Conservation (phyloP, 2,113 vertebrate species). For the Columba janthina region DNA sequence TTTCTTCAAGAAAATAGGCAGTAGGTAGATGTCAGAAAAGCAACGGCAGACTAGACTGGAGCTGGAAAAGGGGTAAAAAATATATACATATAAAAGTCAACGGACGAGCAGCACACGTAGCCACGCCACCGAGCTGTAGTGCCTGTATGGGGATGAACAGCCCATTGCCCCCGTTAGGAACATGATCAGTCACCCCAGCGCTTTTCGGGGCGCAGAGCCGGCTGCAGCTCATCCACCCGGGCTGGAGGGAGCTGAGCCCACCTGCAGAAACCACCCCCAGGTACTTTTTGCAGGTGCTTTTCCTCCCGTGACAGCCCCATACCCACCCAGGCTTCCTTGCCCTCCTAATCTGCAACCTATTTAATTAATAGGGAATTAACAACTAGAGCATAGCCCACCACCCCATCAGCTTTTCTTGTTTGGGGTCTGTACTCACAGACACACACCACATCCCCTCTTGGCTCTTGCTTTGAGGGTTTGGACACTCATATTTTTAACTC, state of each 20-base stretch:
- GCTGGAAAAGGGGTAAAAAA: neutral
- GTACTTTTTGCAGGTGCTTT: neutral
- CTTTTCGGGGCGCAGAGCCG: fast-evolving
- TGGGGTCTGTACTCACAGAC: neutral
- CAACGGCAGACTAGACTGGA: neutral
- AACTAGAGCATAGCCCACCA: fast-evolving
- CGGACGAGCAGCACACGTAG: fast-evolving
- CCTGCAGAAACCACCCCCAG: fast-evolving
- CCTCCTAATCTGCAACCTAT: neutral
- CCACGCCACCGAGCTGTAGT: fast-evolving
- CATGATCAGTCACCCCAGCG: neutral
- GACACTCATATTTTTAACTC: neutral
- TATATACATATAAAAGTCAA: neutral
- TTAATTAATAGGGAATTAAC: neutral
- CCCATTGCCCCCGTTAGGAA: neutral
- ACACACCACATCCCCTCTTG: fast-evolving
- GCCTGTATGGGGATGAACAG: neutral
- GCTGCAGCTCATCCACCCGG: fast-evolving
- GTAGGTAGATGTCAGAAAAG: neutral
- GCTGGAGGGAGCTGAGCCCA: fast-evolving
- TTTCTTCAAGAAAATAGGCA: neutral
- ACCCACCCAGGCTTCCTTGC: neutral
- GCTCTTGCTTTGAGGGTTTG: neutral
- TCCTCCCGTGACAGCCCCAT: neutral
- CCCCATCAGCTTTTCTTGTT: neutral